These are phyloP conservation scores for Herpetotheres cachinnans DNA, from an alignment of 2,113 vertebrate genomes.

Conservation along the genomic window DNA sequence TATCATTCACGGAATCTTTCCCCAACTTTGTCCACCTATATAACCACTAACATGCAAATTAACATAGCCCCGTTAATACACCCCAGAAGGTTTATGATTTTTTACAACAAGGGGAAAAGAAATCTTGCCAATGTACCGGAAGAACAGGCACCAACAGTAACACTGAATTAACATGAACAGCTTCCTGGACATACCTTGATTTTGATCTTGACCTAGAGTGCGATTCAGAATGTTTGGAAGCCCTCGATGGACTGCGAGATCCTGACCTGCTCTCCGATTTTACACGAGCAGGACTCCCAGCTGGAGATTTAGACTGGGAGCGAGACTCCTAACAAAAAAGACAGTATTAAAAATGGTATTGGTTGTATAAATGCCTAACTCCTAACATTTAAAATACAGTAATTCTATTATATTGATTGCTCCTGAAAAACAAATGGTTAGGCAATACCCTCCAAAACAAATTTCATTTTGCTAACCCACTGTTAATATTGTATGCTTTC, in stretches of 20 bases:
- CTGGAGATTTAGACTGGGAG: slow-evolving; percentile 91
- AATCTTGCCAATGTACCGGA: background rate
- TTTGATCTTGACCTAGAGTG: slow-evolving; percentile 89
- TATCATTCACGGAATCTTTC: background rate
- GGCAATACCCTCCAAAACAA: slow-evolving; percentile 81
- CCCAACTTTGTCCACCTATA: background rate
- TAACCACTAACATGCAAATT: background rate
- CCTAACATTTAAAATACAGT: slow-evolving; percentile 79
- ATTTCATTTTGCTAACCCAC: slow-evolving; percentile 80
- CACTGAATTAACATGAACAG: background rate
- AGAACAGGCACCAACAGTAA: background rate
- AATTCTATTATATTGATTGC: slow-evolving; percentile 81
- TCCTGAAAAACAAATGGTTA: slow-evolving; percentile 86
- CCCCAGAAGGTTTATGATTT: background rate
- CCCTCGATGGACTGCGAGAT: slow-evolving; percentile 86
- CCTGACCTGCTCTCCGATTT: slow-evolving; percentile 91
- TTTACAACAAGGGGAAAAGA: background rate
- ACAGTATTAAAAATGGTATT: slow-evolving; percentile 83
- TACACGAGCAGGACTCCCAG: slow-evolving; percentile 86
- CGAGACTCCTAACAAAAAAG: slow-evolving; percentile 89
- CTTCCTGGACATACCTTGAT: slow-evolving; percentile 80
- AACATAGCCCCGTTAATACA: background rate
- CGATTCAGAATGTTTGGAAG: slow-evolving; percentile 87
- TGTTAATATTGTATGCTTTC: slow-evolving; percentile 81
- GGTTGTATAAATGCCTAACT: slow-evolving; percentile 81